Base-by-base conservation (phyloP, 37 sponge, comb jelly and placozoan genomes). In the Ephydatia muelleri region DNA sequence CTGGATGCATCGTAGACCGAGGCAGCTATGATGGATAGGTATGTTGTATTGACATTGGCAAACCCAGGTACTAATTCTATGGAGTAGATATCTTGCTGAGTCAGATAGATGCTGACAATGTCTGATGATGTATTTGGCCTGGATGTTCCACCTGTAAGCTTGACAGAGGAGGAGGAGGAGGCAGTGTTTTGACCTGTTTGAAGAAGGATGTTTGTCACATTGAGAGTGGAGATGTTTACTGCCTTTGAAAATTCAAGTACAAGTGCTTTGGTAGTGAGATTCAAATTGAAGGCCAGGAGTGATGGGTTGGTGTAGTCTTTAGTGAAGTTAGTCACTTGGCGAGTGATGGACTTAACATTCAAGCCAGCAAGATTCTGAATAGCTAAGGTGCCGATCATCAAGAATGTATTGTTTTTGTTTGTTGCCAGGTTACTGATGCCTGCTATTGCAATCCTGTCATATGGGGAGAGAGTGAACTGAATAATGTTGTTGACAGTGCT, bases 231-330 rank as follows among this genome's bases (percentile, higher is more conserved):
- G 66, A 87, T 70, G 30, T 82, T 87, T 36, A 95, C 88, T 66
- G 91, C 84, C 76, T 95, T 92, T 67, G 84, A 81, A 68, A 95
- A 95, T 38, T 86, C 77, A 5, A 95, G 71, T n/a, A 77, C 70
- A 5, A 95, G 75, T 48, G 73, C 77, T 19, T 90, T 92, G 13
- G 32, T 69, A 74, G 90, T 91, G 31, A 96, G 38, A 71, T 96
- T 88, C 29, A 96, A 74, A 80, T 95, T 89, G 78, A 92, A 95
- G 6, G 38, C n/a, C 5, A 72, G 25, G 0, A 95, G 79, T 0
- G 43, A 70, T 29, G 95, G 95, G 38, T 25, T 82, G 30, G 92
- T 92, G 38, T 75, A 80, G 68, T 95, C 95, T n/a, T 87, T 88
- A 65, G 85, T 89, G 79, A 92, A 92, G 73, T 83, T 80, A 0